phyloP scores from a whole-genome alignment of 2,888 invertebrate species.

The Caenorhabditis sp. region DNA sequence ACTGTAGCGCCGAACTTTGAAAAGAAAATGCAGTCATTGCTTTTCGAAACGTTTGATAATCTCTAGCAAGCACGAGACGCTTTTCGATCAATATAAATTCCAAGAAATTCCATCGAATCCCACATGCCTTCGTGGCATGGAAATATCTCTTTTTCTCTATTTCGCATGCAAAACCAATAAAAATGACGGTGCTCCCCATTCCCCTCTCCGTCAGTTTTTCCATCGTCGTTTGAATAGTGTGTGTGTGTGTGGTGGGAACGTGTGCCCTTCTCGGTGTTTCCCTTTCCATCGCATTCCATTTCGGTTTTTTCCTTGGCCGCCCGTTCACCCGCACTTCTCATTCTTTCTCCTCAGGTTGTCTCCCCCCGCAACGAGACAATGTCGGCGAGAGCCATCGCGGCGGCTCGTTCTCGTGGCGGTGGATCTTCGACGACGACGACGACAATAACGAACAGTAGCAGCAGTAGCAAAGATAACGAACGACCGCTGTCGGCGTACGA shows the following conservation, averaged over 20 bases:
- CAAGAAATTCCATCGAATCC: no score
- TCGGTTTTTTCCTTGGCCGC: not conserved
- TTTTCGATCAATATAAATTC: no score
- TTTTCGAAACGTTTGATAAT: no score
- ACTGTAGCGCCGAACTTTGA: not conserved
- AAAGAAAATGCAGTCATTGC: not conserved
- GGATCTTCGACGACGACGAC: not conserved
- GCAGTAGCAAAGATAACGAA: constrained; percentile 23
- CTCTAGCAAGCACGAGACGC: no score
- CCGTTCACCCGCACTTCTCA: not conserved
- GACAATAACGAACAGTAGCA: constrained; percentile 12
- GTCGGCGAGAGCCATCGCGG: constrained; percentile 58
- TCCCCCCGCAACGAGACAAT: constrained; percentile 25
- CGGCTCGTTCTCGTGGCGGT: constrained; percentile 20
- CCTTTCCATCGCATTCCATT: not conserved
- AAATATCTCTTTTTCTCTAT: constrained; percentile 1
- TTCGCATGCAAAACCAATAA: constrained; percentile 48
- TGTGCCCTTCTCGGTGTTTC: constrained; percentile 4
- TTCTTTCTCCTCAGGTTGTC: constrained; percentile 8
- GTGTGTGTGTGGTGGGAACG: constrained; percentile 26
- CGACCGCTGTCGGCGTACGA: constrained; percentile 57
- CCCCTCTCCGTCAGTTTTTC: no score
- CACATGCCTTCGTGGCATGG: no score
- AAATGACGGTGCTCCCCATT: constrained; percentile 33
- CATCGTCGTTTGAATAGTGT: not conserved